A percentile compares a stretch with the other conserved stretches of the same genome.
These are phyloP conservation scores for Tachysurus vachellii DNA, from an alignment of 2,113 vertebrate species.

Conservation along the genomic window DNA sequence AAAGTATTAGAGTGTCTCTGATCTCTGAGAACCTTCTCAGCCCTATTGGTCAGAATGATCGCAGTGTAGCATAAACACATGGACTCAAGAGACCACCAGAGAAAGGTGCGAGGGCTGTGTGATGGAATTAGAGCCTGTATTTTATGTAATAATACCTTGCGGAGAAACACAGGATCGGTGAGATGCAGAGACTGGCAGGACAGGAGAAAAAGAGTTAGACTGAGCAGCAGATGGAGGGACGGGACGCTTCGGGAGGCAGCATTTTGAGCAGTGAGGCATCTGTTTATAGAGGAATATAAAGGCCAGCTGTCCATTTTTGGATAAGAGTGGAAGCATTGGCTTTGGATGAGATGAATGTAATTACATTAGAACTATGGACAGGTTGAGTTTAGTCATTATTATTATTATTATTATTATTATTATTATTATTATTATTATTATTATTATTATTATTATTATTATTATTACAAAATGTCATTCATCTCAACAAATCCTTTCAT, in stretches of 20 bases:
- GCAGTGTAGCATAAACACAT: slow-evolving; percentile 24
- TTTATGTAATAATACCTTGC: background rate
- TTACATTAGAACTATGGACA: background rate
- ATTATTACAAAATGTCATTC: background rate
- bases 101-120: background rate
- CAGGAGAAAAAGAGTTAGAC: slow-evolving; percentile 20
- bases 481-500: too few species aligned
- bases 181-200: slow-evolving; percentile 50
- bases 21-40: background rate
- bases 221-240: slow-evolving; percentile 59
- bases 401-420: background rate
- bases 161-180: slow-evolving; percentile 25
- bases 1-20: background rate
- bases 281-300: slow-evolving; percentile 45
- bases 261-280: slow-evolving; percentile 21
- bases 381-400: background rate
- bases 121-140: slow-evolving; percentile 10
- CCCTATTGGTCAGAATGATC: slow-evolving; percentile 9
- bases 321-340: background rate
- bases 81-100: slow-evolving; percentile 31
- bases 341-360: background rate
- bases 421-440: background rate
- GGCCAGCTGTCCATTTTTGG: slow-evolving; percentile 49
- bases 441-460: background rate
- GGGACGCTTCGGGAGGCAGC: slow-evolving; percentile 47